Evolutionary conservation across 2,113 vertebrate genomes (phyloP).

Genomic region (Chloroceryle aenea): DNA sequence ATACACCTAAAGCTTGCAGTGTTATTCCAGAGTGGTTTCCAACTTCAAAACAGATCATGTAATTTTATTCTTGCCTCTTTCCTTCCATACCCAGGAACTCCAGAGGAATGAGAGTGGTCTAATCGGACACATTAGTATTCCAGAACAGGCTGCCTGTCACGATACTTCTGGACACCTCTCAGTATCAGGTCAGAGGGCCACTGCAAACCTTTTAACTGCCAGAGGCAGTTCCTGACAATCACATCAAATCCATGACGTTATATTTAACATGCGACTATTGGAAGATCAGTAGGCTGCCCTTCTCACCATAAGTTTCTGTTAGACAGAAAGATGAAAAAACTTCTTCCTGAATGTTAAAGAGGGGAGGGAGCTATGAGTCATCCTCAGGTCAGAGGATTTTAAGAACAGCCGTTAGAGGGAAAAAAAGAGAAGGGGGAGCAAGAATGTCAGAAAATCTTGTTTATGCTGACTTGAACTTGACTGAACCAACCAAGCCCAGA

Average conservation of each 20-base stretch:
- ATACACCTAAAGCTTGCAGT: background rate
- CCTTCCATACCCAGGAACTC: conserved; percentile 39
- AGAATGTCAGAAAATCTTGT: background rate
- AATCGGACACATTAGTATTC: conserved; percentile 48
- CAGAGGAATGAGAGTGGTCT: conserved; percentile 54
- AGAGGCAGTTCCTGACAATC: background rate
- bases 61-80: background rate
- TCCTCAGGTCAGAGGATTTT: background rate
- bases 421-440: background rate
- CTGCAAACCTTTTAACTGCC: background rate
- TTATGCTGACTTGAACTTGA: background rate
- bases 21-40: no score
- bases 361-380: background rate
- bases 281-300: background rate
- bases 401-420: background rate
- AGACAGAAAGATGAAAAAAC: background rate
- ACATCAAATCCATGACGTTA: accelerated
- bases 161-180: background rate
- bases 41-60: background rate
- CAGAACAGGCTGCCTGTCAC: background rate
- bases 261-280: background rate
- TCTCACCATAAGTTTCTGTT: accelerated
- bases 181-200: background rate
- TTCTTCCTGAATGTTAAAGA: background rate
- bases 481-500: background rate